Evolutionary conservation across 2,888 invertebrate genomes (phyloP), one percentile per base, ranked within the genome.

Genomic region (Cantharis nigra): DNA sequence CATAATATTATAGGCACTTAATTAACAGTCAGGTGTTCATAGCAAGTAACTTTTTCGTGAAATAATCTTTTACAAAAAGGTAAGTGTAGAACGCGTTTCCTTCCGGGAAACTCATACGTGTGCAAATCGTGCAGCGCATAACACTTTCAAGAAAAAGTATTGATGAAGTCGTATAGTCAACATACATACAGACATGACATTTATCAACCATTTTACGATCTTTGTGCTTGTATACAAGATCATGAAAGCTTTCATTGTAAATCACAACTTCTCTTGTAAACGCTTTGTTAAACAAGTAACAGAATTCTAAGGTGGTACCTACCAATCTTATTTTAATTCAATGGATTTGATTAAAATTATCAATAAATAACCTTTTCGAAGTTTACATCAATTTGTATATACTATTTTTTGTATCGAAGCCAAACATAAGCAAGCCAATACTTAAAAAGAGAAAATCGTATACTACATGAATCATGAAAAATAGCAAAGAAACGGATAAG

Each of bases 51-150:
- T n/a, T 49, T 49, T 20, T 49, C n/a, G 49, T 49, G n/a, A 49
- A n/a, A 67, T 18, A 67, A 67, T 67, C 20, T 20, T 20, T 64
- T 72, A 49, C 23, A 69, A 64, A 65, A 67, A 28, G 63, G 74
- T 76, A 67, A 67, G 75, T 69, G 69, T 74, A 73, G 62, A 71
- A 69, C 71, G 74, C 70, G 72, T 71, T 79, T 79, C 77, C 76
- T 79, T 79, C 77, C 79, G 76, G 79, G 73, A 79, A 79, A 79
- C 79, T 72, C 75, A 72, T 77, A 75, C 77, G 73, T 77, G 69
- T 72, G 74, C 74, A 75, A 69, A 75, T 79, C 79, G 79, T 79
- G 79, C 76, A 70, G 71, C 67, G 79, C 79, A 79, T 79, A 79
- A 79, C 77, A 63, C 63, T 63, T 49, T 69, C 62, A 63, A 33